Evolutionary conservation across 2,797 vertebrate genomes (phyloP).

Genomic region (Gila robusta): DNA sequence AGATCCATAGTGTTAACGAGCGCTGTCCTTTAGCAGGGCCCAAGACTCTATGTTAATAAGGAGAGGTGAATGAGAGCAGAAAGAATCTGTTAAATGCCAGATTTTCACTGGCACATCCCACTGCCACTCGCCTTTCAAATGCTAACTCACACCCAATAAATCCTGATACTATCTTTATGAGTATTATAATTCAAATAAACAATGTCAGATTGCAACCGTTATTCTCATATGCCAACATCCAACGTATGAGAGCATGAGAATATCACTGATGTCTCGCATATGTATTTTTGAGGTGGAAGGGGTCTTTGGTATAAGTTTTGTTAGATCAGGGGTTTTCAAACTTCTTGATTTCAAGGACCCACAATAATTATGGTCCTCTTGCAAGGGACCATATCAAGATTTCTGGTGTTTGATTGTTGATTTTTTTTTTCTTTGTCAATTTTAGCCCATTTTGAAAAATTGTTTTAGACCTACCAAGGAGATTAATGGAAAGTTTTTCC

Average conservation of each 20-base stretch:
- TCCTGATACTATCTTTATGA: constrained; percentile 34
- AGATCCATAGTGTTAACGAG: constrained; percentile 36
- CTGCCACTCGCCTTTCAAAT: constrained; percentile 47
- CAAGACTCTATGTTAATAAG: constrained; percentile 50
- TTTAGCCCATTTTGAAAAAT: not conserved
- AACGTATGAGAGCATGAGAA: not conserved
- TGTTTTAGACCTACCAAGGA: not conserved
- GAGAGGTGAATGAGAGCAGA: constrained; percentile 55
- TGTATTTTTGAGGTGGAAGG: not conserved
- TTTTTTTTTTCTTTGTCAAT: not conserved
- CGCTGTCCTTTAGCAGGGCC: constrained; percentile 46
- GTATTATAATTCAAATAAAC: constrained; percentile 28
- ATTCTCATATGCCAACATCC: not conserved
- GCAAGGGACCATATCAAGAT: not conserved
- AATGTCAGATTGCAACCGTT: constrained; percentile 18
- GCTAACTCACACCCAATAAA: constrained; percentile 46
- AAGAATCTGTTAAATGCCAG: constrained; percentile 58
- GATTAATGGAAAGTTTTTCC: not conserved
- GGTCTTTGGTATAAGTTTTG: not conserved
- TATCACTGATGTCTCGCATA: not conserved
- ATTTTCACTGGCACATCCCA: constrained; percentile 44
- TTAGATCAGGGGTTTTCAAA: not conserved
- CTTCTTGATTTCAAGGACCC: not conserved
- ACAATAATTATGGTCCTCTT: not conserved
- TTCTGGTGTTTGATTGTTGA: not conserved